These are phyloP conservation scores for Dicerorhinus sumatrensis DNA, from an alignment of 2,113 vertebrate genomes.

Conservation along the genomic window DNA sequence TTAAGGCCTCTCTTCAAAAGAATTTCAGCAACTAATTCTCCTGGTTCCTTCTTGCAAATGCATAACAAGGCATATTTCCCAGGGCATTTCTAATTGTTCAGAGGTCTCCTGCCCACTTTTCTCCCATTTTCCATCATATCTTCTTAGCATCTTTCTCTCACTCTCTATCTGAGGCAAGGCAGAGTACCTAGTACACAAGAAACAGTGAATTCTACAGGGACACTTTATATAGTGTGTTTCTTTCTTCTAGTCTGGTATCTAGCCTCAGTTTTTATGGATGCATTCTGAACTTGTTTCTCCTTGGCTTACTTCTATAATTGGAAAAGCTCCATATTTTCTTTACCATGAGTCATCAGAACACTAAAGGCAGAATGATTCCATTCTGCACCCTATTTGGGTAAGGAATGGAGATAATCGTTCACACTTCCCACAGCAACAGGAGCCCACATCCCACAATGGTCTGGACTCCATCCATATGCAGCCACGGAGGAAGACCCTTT, in stretches of 20 bases:
- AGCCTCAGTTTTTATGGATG: constrained; percentile 18
- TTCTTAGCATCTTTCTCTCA: constrained; percentile 12
- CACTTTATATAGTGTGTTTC: neutral
- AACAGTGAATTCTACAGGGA: neutral
- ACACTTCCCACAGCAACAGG: neutral
- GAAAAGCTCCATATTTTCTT: constrained; percentile 25
- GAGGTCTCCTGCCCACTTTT: neutral
- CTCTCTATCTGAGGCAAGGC: neutral
- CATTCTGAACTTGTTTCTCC: constrained; percentile 39
- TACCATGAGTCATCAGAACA: neutral
- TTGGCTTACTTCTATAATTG: constrained; percentile 42
- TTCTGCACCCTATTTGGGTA: neutral
- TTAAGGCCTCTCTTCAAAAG: constrained; percentile 40
- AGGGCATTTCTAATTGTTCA: neutral
- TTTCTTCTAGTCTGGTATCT: neutral
- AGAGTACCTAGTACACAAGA: neutral
- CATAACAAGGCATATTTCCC: neutral
- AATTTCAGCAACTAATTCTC: neutral
- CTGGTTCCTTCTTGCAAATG: neutral
- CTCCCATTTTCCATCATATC: neutral
- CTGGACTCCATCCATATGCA: neutral
- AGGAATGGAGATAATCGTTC: neutral
- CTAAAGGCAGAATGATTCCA: neutral
- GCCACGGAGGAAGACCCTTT: neutral
- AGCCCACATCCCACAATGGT: neutral